Evolutionary conservation across 2,113 vertebrate genomes (phyloP).

Genomic region (Cepphus grylle): DNA sequence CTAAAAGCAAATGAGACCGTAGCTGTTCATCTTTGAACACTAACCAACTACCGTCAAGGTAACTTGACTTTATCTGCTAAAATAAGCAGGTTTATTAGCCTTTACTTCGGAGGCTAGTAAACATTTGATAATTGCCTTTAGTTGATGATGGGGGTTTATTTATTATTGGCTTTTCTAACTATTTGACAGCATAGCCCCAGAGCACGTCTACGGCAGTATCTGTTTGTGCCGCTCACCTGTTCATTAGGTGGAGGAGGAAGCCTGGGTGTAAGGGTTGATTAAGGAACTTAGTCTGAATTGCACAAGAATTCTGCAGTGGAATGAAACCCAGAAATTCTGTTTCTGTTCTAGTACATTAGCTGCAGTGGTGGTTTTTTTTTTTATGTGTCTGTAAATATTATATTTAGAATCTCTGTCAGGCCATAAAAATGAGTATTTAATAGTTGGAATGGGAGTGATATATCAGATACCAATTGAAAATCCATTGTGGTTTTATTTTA

Average conservation of each 20-base stretch:
- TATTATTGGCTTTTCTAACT: background rate
- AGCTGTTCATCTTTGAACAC: conserved; percentile 16
- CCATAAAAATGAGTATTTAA: background rate
- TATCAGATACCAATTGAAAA: background rate
- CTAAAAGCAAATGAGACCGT: background rate
- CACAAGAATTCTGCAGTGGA: background rate
- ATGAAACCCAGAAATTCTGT: background rate
- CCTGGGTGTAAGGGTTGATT: background rate
- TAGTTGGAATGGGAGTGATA: background rate
- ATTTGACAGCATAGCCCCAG: background rate
- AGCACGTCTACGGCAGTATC: background rate
- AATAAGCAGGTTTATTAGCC: conserved; percentile 38
- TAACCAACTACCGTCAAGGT: conserved; percentile 8
- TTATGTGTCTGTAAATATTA: background rate
- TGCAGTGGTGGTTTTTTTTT: background rate
- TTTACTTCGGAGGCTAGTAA: conserved; percentile 28
- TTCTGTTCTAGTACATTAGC: background rate
- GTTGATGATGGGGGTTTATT: background rate
- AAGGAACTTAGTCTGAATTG: background rate
- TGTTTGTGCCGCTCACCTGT: background rate
- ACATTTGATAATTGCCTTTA: conserved; percentile 36
- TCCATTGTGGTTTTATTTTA: background rate
- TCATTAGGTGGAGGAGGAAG: background rate
- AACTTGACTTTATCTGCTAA: conserved; percentile 42
- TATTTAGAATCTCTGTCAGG: background rate